Percentiles rank a stretch among this genome's conserved stretches.
Conservation (phyloP, 2,113 vertebrate species). For the Malurus alboscapulatus region DNA sequence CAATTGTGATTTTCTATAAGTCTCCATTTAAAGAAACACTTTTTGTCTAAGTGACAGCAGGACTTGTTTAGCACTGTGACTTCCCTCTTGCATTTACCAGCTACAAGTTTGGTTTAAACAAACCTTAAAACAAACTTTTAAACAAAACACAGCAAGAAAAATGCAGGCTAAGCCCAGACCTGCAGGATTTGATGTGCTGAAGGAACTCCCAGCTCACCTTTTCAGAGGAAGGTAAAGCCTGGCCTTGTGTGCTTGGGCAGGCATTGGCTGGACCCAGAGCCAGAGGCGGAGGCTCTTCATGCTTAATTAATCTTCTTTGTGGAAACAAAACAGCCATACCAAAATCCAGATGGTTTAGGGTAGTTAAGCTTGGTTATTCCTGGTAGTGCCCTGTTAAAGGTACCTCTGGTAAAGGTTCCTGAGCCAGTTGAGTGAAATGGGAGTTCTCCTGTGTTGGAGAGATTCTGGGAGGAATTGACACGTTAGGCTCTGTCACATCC, state of each 20-base stretch:
- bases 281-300: neutral
- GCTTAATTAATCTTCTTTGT: neutral
- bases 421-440: rapidly evolving
- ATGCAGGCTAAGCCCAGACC: too few relatives aligned
- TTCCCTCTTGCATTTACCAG: neutral
- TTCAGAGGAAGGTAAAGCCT: neutral
- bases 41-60: neutral
- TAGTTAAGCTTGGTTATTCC: neutral
- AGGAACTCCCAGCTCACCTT: neutral
- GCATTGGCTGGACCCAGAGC: neutral
- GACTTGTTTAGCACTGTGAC: neutral
- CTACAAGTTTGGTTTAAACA: neutral
- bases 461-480: neutral
- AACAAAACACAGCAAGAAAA: neutral
- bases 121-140: neutral
- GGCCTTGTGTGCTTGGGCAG: neutral
- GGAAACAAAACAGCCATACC: neutral
- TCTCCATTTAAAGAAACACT: neutral
- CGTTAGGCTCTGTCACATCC: neutral
- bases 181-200: neutral
- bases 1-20: neutral
- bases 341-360: neutral
- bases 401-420: neutral
- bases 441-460: neutral
- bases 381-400: neutral